These are phyloP conservation scores for Eupeodes luniger DNA, from an alignment of 2,888 invertebrate genomes.

Conservation along the genomic window DNA sequence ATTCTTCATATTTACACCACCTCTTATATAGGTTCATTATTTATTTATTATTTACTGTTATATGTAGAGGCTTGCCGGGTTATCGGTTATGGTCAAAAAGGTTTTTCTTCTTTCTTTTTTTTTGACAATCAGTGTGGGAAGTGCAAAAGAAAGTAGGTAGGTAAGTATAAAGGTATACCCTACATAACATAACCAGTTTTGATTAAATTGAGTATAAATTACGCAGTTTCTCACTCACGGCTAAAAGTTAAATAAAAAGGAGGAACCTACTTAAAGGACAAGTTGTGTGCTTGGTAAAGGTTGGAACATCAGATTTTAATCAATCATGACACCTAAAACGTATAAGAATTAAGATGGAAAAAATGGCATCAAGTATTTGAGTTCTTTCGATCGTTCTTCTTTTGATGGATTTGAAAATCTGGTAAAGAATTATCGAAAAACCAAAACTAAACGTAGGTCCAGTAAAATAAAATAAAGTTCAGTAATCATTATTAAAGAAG, in stretches of 20 bases:
- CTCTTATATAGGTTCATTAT: not conserved
- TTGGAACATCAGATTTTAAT: not conserved
- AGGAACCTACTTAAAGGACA: not conserved
- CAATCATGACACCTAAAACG: not conserved
- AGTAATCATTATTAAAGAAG: too few relatives aligned
- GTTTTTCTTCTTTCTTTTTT: not conserved
- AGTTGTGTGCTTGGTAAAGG: not conserved
- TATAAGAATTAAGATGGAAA: too few relatives aligned
- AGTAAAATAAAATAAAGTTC: too few relatives aligned
- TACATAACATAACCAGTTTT: slow-evolving; percentile 38
- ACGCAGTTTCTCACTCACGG: not conserved
- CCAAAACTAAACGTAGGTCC: too few relatives aligned
- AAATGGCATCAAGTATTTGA: too few relatives aligned
- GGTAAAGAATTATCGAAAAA: too few relatives aligned
- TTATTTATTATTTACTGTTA: slow-evolving; percentile 4
- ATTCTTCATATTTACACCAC: slow-evolving; percentile 7
- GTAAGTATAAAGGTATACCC: not conserved
- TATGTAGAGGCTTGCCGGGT: not conserved
- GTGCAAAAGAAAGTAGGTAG: slow-evolving; percentile 48
- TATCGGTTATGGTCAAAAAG: slow-evolving; percentile 2
- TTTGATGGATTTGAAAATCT: too few relatives aligned
- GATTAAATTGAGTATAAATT: slow-evolving; percentile 5
- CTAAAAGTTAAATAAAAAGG: not conserved
- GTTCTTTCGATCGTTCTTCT: too few relatives aligned
- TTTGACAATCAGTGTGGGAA: slow-evolving; percentile 4